Conservation (phyloP, 2,797 vertebrate genomes). For the Microchirus variegatus region DNA sequence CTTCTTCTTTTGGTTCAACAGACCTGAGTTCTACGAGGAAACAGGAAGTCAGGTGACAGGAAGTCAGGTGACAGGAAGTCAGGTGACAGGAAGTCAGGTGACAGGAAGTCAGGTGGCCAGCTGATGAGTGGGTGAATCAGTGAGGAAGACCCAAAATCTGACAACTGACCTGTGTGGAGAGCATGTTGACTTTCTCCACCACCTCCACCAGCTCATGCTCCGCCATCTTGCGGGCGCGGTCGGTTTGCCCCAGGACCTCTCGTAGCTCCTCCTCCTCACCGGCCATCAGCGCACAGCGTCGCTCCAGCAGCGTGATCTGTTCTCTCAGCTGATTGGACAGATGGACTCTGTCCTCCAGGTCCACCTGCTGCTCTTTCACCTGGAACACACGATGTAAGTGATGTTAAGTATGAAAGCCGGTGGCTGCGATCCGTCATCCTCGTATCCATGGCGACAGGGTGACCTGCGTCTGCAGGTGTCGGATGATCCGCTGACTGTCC, state of each 20-base stretch:
- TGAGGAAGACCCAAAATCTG: neutral
- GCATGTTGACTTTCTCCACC: slow-evolving; percentile 85
- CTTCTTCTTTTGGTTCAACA: slow-evolving; percentile 68
- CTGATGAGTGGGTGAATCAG: neutral
- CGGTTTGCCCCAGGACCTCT: slow-evolving; percentile 83
- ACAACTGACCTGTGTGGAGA: slow-evolving; percentile 85
- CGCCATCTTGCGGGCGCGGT: slow-evolving; percentile 84
- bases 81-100: no score
- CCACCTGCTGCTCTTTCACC: slow-evolving; percentile 86
- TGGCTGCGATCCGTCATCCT: neutral
- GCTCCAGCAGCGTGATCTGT: slow-evolving; percentile 86
- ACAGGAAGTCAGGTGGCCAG: neutral
- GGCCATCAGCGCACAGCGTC: slow-evolving; percentile 83
- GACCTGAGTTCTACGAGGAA: slow-evolving; percentile 48
- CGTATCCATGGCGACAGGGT: neutral
- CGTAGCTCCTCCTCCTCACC: slow-evolving; percentile 89
- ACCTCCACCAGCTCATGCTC: slow-evolving; percentile 91
- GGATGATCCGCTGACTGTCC: slow-evolving; percentile 85
- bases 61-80: no score
- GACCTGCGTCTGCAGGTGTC: slow-evolving; percentile 89
- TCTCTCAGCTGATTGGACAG: slow-evolving; percentile 86
- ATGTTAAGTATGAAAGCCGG: neutral
- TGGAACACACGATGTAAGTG: slow-evolving; percentile 7
- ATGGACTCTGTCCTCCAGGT: slow-evolving; percentile 85
- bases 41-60: neutral